phyloP scores from a whole-genome alignment of 1,140 invertebrate genomes.

The Procambarus virginalis region DNA sequence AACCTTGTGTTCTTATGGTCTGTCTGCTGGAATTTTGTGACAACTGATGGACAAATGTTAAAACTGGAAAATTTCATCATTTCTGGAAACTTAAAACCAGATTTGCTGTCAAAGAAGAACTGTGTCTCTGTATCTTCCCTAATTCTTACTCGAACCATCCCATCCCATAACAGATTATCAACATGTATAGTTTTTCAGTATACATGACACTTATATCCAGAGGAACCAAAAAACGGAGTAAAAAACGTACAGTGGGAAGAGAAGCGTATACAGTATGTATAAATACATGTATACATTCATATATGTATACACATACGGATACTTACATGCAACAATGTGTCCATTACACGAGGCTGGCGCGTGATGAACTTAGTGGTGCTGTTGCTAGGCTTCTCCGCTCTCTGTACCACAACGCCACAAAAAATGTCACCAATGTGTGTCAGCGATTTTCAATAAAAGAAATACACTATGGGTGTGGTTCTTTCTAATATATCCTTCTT shows the following conservation, averaged over 20 bases:
- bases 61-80: no score
- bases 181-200: not conserved
- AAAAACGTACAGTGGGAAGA: not conserved
- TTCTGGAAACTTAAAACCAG: no score
- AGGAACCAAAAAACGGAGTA: not conserved
- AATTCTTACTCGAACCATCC: not conserved
- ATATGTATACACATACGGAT: not conserved
- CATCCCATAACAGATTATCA: not conserved
- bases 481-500: no score
- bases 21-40: no score
- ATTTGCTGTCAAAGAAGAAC: no score
- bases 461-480: no score
- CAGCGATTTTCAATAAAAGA: not conserved
- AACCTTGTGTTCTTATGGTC: no score
- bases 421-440: not conserved
- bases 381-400: not conserved
- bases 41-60: no score
- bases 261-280: not conserved
- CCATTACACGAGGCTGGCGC: not conserved
- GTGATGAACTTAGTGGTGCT: not conserved
- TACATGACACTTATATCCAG: not conserved
- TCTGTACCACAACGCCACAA: not conserved
- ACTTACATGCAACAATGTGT: not conserved
- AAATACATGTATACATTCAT: constrained; percentile 29
- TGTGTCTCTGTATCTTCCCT: no score